These are phyloP conservation scores for Eupithecia exiguata DNA, from an alignment of 2,888 invertebrate genomes.

Conservation along the genomic window DNA sequence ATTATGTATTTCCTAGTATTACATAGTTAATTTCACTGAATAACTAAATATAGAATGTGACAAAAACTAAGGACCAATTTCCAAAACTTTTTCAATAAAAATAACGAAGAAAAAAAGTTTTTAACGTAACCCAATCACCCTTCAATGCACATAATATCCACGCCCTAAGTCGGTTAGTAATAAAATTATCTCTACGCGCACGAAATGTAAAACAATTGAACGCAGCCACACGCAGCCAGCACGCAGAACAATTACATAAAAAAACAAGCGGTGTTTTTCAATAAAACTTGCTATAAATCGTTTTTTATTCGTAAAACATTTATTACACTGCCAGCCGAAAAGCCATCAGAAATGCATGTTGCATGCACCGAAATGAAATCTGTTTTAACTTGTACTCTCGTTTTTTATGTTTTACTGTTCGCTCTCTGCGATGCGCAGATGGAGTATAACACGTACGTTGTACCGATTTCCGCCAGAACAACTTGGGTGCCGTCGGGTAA, in stretches of 20 bases:
- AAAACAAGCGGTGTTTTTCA: constrained; percentile 43
- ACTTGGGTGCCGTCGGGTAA: not conserved
- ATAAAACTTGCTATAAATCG: constrained; percentile 50
- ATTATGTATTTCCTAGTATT: too few relatives aligned
- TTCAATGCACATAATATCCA: too few relatives aligned
- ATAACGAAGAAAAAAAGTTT: too few relatives aligned
- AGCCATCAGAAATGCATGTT: constrained; percentile 43
- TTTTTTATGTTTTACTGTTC: constrained; percentile 31
- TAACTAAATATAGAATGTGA: too few relatives aligned
- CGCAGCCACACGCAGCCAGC: not conserved
- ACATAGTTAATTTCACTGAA: too few relatives aligned
- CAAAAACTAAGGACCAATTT: too few relatives aligned
- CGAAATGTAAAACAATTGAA: not conserved
- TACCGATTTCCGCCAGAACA: not conserved
- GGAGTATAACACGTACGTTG: constrained; percentile 33
- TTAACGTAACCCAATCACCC: too few relatives aligned
- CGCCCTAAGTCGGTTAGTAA: not conserved
- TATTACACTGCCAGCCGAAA: constrained; percentile 45
- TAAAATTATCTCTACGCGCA: not conserved
- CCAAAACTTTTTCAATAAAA: too few relatives aligned
- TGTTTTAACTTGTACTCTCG: constrained; percentile 30
- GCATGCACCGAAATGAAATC: constrained; percentile 45
- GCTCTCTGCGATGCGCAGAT: constrained; percentile 21
- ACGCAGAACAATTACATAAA: constrained; percentile 29
- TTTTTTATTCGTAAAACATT: constrained; percentile 49